Evolutionary conservation across 2,888 invertebrate genomes (phyloP), one percentile per base, ranked within the genome.

Genomic region (Diloba caeruleocephala): DNA sequence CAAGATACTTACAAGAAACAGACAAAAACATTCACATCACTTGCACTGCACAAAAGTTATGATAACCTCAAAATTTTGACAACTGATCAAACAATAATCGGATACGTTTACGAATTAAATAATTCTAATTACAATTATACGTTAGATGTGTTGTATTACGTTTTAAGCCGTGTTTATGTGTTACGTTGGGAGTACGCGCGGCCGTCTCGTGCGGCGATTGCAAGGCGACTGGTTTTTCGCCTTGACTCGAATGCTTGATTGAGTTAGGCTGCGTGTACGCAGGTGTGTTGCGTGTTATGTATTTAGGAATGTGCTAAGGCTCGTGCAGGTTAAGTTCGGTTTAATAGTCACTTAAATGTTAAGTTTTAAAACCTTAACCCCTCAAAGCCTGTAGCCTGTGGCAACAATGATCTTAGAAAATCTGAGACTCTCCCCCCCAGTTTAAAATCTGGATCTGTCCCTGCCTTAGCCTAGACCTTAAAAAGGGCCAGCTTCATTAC

Each of bases 221-320:
- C 55, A 61, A 52, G 55, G 59, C 69, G 71, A 81, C 86, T 85
- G 79, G 79, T 75, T 60, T 32, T 43, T 67, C 41, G 34, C 74
- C 71, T 72, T 74, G 71, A 61, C 68, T 72, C 33, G 60, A 71
- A 74, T 76, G 74, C 64, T 58, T 64, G 72, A 75, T 80, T 77
- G 66, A 50, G 56, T 82, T 71, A 84, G 72, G 88, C 65, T 78
- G 82, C 79, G 84, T 76, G 8, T 67, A 85, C 79, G 79, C 81
- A 80, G 78, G 77, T 74, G 71, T 12, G 9, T 42, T 37, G 76
- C 51, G 53, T 33, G 28, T 21, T 50, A 34, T 50, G 43, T 60
- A 41, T 60, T 36, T 46, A 26, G 39, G 60, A 63, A 60, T 56
- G 61, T 26, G 34, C 33, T 41, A 42, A 43, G 32, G 31, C 25